Evolutionary conservation across 2,113 vertebrate genomes (phyloP).

Genomic region (Rhodinocichla rosea): DNA sequence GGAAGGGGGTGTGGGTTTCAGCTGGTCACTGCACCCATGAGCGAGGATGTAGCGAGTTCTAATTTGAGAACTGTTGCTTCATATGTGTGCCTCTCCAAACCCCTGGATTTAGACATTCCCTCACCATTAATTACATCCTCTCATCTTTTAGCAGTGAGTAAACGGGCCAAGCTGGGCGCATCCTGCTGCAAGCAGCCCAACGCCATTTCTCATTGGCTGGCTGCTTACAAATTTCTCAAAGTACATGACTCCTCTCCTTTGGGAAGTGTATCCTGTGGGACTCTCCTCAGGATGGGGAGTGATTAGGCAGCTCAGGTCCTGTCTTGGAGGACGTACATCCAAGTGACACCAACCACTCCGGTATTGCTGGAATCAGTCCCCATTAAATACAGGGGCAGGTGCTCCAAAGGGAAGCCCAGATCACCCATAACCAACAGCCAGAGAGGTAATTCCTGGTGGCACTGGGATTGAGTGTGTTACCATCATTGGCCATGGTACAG

Average conservation of each 20-base stretch:
- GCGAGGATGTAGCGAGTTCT: not conserved
- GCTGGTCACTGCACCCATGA: not conserved
- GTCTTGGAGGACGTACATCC: accelerated
- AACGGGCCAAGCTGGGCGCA: not conserved
- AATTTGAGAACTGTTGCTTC: not conserved
- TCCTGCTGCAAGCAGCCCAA: not conserved
- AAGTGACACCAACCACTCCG: accelerated
- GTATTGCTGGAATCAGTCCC: accelerated
- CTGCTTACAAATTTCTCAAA: not conserved
- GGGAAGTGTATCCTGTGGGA: not conserved
- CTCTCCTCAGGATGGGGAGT: not conserved
- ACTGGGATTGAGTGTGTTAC: not conserved
- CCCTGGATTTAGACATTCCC: slow-evolving; percentile 1
- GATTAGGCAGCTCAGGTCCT: not conserved
- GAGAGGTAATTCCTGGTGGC: not conserved
- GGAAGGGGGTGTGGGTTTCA: not conserved
- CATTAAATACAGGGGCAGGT: not conserved
- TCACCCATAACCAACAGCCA: not conserved
- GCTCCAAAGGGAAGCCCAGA: not conserved
- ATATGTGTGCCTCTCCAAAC: not conserved
- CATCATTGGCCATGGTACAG: not conserved
- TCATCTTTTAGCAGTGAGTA: not conserved
- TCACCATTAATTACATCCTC: slow-evolving; percentile 51
- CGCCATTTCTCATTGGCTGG: accelerated
- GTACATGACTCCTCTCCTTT: not conserved